Base-by-base conservation (phyloP, 2,888 invertebrate genomes). In the Cyclophora albipunctata region DNA sequence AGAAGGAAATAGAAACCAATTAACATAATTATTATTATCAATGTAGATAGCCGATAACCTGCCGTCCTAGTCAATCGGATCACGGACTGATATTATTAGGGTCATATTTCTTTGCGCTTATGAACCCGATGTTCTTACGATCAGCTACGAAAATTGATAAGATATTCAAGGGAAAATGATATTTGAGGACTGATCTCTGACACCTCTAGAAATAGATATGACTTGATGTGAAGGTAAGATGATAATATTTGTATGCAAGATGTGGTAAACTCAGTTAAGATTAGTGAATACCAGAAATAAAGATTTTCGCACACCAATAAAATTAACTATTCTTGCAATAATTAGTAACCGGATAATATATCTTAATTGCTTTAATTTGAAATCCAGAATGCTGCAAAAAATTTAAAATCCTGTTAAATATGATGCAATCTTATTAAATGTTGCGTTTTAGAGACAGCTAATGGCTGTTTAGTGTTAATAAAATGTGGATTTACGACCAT, bases 401-500 rank as follows among this genome's bases (percentile, higher is more conserved):
- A 42, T 20, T 6, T 34, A 47, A 42, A 42, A 48, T 43, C 33
- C 42, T 44, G 43, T 42, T 49, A 3, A 45, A 47, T 53, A 51
- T 60, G 62, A 62, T 60, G 57, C 43, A 51, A 52, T 62, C 61
- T 55, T 49, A 58, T 55, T 51, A 49, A 53, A 49, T 48, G 55
- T 62, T 65, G 52, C 62, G 52, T 55, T 64, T 55, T 53, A 54
- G 58, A 53, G 54, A 54, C 46, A 20, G 57, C 48, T 67, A 63
- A 71, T 67, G 67, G 57, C 53, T 53, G 57, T 63, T 60, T 60
- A 63, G 62, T 54, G 55, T 60, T 66, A 69, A 64, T 67, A 62
- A 71, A 73, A 69, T 65, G 59, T 56, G 57, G 63, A 64, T 64
- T 65, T 66, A 72, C 53, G 53, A 70, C 68, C 66, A 66, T 69